Evolutionary conservation across 2,113 vertebrate species (phyloP), one percentile per base, ranked within the genome.

Genomic region (Atlantisia rogersi): DNA sequence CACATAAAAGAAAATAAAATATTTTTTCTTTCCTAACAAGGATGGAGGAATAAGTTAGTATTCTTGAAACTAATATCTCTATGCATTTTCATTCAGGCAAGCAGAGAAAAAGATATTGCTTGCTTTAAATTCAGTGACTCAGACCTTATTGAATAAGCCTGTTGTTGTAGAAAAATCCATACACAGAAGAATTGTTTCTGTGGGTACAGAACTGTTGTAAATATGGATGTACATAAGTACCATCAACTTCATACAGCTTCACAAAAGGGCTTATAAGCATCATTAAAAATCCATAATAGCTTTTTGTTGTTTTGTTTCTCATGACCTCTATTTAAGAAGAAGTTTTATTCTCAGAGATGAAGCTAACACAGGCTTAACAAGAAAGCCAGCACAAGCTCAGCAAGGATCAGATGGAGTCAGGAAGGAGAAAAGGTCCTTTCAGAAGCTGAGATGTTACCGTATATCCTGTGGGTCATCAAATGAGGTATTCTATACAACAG

Each of bases 111-210:
- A 91, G 6, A 56, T 73, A 85, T 32, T 82, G 11, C 22, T 46
- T 84, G 16, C 17, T 93, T 89, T 96, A 83, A 93, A 92, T 76
- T 79, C 65, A 56, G 53, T 68, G n/a, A 31, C 50, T 96, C 44
- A 92, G 64, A 89, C 56, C 6, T 82, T 80, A 82, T 24, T 84
- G 80, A 94, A 89, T 77, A 87, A 87, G 46, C 9, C 4, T 79
- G 10, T 25, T 79, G 25, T 52, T 90, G 22, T 40, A 76, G 53
- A 87, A 94, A 92, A 96, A 92, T 92, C 76, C 42, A 94, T 92
- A 62, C 6, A 55, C 22, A 13, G 35, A 88, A 71, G 55, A 77
- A 53, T 73, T 50, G n/a, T 82, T 88, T 89, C 83, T 76, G 31
- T 76, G 40, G 14, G 8, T 79, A 82, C 19, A 76, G n/a, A 86